Conservation (phyloP, 1,140 invertebrate genomes). For the Parasteatoda tepidariorum region DNA sequence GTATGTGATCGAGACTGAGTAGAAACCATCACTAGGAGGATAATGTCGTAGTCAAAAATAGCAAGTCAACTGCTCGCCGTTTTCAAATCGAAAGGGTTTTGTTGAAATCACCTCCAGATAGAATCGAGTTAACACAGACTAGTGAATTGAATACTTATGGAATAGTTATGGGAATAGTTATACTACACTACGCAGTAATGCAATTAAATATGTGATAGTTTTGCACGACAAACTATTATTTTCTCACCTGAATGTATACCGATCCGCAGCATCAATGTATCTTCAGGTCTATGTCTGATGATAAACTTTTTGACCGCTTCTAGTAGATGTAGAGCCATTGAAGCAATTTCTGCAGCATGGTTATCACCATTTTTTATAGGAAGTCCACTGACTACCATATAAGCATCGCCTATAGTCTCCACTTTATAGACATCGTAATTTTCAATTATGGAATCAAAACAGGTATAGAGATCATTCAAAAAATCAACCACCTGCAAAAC, state of each 20-base stretch:
- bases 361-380: constrained; percentile 88
- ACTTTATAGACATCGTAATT: constrained; percentile 93
- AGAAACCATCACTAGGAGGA: too few species aligned
- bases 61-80: too few species aligned
- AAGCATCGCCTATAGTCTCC: constrained; percentile 74
- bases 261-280: constrained; percentile 92
- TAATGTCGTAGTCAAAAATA: too few species aligned
- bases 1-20: too few species aligned
- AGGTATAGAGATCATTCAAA: constrained; percentile 91
- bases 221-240: too few species aligned
- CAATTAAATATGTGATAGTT: too few species aligned
- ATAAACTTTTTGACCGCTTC: constrained; percentile 89
- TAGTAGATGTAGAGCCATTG: constrained; percentile 93
- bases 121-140: too few species aligned
- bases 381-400: constrained; percentile 80
- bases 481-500: constrained; percentile 82
- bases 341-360: constrained; percentile 96
- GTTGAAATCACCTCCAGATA: too few species aligned
- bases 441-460: constrained; percentile 90
- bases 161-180: too few species aligned
- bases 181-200: too few species aligned
- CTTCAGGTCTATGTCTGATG: constrained; percentile 90
- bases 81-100: too few species aligned
- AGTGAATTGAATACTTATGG: too few species aligned
- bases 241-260: constrained; percentile 89